phyloP scores from a whole-genome alignment of 2,888 invertebrate species.

The Drosophila sordidula region DNA sequence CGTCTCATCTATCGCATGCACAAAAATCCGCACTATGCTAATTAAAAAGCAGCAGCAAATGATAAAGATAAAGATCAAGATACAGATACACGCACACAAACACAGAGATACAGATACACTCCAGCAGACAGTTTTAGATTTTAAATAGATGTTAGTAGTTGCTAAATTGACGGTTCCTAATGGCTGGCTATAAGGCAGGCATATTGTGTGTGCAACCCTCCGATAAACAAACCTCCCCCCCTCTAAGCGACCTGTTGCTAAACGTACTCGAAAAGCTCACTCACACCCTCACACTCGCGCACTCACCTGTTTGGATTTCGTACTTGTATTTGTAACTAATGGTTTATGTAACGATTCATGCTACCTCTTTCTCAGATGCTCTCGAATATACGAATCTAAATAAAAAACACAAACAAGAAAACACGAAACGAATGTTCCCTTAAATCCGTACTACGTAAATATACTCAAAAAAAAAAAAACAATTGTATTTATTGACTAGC shows the following conservation, averaged over 20 bases:
- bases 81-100: slow-evolving; percentile 28
- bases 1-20: slow-evolving; percentile 83
- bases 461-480: slow-evolving; percentile 33
- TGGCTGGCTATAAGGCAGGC: slow-evolving; percentile 72
- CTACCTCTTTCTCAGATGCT: slow-evolving; percentile 71
- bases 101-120: slow-evolving; percentile 12
- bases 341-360: slow-evolving; percentile 64
- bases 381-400: slow-evolving; percentile 18
- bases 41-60: slow-evolving; percentile 50
- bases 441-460: slow-evolving; percentile 43
- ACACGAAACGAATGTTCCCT: slow-evolving; percentile 51
- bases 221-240: slow-evolving; percentile 19
- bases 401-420: not conserved
- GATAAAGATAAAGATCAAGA: slow-evolving; percentile 31
- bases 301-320: slow-evolving; percentile 30
- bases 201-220: slow-evolving; percentile 66
- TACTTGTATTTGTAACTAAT: slow-evolving; percentile 43
- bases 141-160: slow-evolving; percentile 52
- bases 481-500: slow-evolving; percentile 58
- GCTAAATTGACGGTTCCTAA: slow-evolving; percentile 75
- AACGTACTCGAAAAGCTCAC: slow-evolving; percentile 32
- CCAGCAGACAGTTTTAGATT: slow-evolving; percentile 29
- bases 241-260: slow-evolving; percentile 22
- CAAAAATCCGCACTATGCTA: slow-evolving; percentile 79
- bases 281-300: slow-evolving; percentile 13